Evolutionary conservation across 1,140 invertebrate species (phyloP).

Genomic region (Dinothrombium tinctorium): DNA sequence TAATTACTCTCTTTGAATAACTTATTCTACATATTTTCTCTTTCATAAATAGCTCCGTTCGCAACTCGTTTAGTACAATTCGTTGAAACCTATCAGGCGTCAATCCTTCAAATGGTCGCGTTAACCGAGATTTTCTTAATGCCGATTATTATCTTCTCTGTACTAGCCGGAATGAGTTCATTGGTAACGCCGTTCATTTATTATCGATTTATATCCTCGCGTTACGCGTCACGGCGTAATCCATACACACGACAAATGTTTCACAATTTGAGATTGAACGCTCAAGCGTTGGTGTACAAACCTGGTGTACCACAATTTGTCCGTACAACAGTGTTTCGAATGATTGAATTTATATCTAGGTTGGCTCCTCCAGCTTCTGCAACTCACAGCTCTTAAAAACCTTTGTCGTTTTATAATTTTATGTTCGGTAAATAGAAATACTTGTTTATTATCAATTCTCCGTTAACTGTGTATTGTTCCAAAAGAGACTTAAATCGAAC

Average conservation of each 20-base stretch:
- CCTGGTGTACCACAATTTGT: conserved; percentile 5
- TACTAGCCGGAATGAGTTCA: conserved; percentile 2
- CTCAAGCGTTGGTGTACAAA: neutral
- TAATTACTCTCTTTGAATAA: conserved; percentile 9
- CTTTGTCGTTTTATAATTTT: too few relatives aligned
- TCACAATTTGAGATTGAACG: conserved; percentile 5
- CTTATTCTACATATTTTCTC: conserved; percentile 2
- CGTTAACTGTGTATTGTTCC: too few relatives aligned
- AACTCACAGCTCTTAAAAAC: too few relatives aligned
- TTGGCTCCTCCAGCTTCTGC: conserved; percentile 5
- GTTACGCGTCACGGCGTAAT: conserved; percentile 75
- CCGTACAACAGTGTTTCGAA: neutral
- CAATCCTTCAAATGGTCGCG: conserved; percentile 10
- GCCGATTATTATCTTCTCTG: conserved; percentile 9
- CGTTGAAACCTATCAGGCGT: conserved; percentile 5
- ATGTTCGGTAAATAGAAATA: too few relatives aligned
- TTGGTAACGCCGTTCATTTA: conserved; percentile 66
- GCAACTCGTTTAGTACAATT: conserved; percentile 16
- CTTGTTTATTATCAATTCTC: too few relatives aligned
- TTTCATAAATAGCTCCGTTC: conserved; percentile 11
- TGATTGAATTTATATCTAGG: neutral
- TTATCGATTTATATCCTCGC: conserved; percentile 70
- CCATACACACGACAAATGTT: conserved; percentile 44
- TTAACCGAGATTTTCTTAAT: conserved; percentile 11
- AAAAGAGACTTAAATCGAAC: too few relatives aligned